Base-by-base conservation (phyloP, 37 sponge, comb jelly and placozoan genomes). In the Cladorhizidae sp. region DNA sequence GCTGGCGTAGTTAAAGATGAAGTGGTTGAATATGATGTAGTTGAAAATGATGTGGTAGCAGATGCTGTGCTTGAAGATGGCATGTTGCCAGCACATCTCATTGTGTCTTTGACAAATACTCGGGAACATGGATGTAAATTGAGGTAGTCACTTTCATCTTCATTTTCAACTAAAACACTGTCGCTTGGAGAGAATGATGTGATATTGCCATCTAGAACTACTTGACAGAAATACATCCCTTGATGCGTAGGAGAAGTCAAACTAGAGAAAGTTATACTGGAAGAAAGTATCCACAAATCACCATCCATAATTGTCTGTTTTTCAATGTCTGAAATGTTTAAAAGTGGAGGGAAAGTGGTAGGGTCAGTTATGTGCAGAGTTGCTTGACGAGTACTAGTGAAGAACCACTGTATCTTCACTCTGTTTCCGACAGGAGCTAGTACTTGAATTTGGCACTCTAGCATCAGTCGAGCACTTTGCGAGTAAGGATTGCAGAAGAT, bases 191-290 rank as follows among this genome's bases (percentile, higher is more conserved):
- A 22, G 32, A 49, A 8, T 25, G 26, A 42, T 54, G 5, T 25
- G 1, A 31, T 33, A 11, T 74, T 54, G 12, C 56, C 74, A 74
- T 51, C 42, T 28, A 74, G 2, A 29, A 11, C 33, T n/a, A 54
- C 11, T 51, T 74, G 74, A 51, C 74, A 74, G 74, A 28, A 29
- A 50, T 74, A 74, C 17, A 8, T 31, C 5, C 56, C 71, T 40
- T 25, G 40, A 41, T 70, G n/a, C 11, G 15, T 21, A 29, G 5
- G 49, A 9, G 5, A 45, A 45, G 49, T 12, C 9, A 45, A 45
- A 5, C 9, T 5, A 9, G 49, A 12, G 9, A 45, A 45, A 45
- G 49, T 45, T 5, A 45, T 45, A 45, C 9, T 45, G 49, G 49
- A 45, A 45, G 49, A 12, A 45, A 45, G 9, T 5, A 12, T 45